Conservation (phyloP, 1,140 invertebrate genomes). For the Drosophila bocki region DNA sequence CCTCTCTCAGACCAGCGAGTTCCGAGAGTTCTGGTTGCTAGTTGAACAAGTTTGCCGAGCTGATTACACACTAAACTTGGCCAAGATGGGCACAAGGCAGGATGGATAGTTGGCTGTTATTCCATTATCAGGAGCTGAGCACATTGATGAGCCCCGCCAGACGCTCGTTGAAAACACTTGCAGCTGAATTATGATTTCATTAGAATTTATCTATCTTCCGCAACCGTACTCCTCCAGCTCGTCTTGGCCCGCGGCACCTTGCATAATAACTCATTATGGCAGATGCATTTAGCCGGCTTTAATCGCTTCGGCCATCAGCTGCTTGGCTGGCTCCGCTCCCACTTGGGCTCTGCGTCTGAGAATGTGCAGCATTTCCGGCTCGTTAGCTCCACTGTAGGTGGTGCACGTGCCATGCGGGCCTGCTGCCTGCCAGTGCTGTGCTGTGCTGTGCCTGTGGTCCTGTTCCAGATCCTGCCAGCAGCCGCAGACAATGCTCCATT, state of each 20-base stretch:
- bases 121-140: conserved; percentile 27
- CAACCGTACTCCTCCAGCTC: not conserved
- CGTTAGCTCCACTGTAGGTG: conserved; percentile 58
- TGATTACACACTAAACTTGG: conserved; percentile 50
- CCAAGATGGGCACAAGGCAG: conserved; percentile 2
- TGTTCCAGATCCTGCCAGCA: conserved; percentile 33
- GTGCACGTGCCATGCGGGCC: conserved; percentile 48
- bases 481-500: conserved; percentile 76
- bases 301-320: conserved; percentile 67
- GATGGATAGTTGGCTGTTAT: conserved; percentile 11
- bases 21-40: not conserved
- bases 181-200: conserved; percentile 54
- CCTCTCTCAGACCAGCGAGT: not conserved
- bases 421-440: not conserved
- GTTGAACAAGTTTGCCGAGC: conserved; percentile 41
- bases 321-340: conserved; percentile 24
- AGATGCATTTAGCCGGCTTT: conserved; percentile 56
- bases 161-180: conserved; percentile 32
- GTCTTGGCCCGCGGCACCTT: conserved; percentile 18
- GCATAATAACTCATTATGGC: conserved; percentile 49
- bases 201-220: conserved; percentile 29
- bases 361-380: conserved; percentile 82
- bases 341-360: conserved; percentile 37
- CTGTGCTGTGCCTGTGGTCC: conserved; percentile 26
- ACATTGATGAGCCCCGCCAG: conserved; percentile 27